Evolutionary conservation across 1,140 invertebrate species (phyloP).

Genomic region (Ostrea denselamellosa): DNA sequence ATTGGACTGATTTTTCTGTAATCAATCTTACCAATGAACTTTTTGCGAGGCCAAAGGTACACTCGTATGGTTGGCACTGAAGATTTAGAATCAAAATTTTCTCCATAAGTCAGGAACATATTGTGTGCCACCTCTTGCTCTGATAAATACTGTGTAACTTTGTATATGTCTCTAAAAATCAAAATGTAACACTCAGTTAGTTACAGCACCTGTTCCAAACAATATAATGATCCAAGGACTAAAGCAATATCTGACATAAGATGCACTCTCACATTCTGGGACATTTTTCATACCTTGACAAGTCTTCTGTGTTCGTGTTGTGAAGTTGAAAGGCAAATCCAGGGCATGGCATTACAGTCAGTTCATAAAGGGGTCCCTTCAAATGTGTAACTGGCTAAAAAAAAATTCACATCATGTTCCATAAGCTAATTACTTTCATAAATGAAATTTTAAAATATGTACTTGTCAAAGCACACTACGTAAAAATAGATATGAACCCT

Average conservation of each 20-base stretch:
- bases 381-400: constrained; percentile 68
- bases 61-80: constrained; percentile 66
- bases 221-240: neutral
- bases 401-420: too few species aligned
- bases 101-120: constrained; percentile 67
- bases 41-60: constrained; percentile 71
- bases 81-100: constrained; percentile 62
- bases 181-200: neutral
- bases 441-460: too few species aligned
- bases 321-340: constrained; percentile 72
- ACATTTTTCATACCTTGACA: constrained; percentile 61
- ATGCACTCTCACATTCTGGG: neutral
- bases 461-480: too few species aligned
- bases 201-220: neutral
- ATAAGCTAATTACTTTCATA: too few species aligned
- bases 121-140: constrained; percentile 71
- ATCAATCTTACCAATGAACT: constrained; percentile 68
- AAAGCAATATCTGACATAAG: neutral
- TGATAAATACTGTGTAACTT: constrained; percentile 66
- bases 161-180: constrained; percentile 62
- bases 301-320: constrained; percentile 55
- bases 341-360: constrained; percentile 64
- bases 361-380: constrained; percentile 65
- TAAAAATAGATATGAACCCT: too few species aligned
- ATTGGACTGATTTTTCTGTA: neutral